Percentiles rank a stretch among this genome's conserved stretches.
These are phyloP conservation scores for Vidua macroura DNA, from an alignment of 2,113 vertebrate species.

Conservation along the genomic window DNA sequence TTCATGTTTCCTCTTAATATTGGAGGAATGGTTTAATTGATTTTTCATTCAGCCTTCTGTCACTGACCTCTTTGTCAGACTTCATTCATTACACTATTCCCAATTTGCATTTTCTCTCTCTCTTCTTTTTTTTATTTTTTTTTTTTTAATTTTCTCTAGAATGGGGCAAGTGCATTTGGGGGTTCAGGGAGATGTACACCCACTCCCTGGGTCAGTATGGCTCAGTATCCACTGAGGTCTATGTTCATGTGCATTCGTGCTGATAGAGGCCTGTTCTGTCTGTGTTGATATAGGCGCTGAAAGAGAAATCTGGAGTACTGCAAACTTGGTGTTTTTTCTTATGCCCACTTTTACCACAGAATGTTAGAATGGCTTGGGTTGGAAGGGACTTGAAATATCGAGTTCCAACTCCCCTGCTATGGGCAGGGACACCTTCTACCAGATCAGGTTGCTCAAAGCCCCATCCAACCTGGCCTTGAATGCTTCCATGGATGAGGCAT, in stretches of 20 bases:
- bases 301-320: neutral
- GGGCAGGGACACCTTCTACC: neutral
- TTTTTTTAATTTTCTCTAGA: neutral
- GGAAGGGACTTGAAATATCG: neutral
- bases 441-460: neutral
- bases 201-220: neutral
- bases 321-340: neutral
- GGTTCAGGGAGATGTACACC: neutral
- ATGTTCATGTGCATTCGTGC: fast-evolving
- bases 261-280: neutral
- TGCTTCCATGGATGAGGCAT: neutral
- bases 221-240: neutral
- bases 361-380: neutral
- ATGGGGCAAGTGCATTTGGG: too few relatives aligned
- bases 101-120: neutral
- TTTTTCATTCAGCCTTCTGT: slow-evolving; percentile 24
- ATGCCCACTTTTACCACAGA: neutral
- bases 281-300: neutral
- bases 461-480: neutral
- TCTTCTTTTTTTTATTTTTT: neutral
- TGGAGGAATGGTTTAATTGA: slow-evolving; percentile 5
- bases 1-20: neutral
- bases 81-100: neutral
- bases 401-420: neutral
- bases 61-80: neutral